phyloP scores from a whole-genome alignment of 2,113 vertebrate genomes.

The Callaeas wilsoni region DNA sequence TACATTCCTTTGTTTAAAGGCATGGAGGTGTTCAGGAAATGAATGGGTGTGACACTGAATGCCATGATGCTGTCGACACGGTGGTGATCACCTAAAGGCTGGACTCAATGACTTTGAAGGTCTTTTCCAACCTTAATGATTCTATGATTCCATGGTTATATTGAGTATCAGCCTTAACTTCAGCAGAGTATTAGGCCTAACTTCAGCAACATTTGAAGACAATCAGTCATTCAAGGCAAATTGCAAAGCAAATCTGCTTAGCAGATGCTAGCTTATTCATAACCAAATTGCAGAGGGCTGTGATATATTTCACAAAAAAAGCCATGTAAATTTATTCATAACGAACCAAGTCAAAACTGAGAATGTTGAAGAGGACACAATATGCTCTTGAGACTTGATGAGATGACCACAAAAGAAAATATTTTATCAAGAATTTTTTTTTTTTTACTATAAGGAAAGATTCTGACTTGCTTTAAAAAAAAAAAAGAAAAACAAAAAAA shows the following conservation, averaged over 20 bases:
- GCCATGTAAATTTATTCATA: background rate
- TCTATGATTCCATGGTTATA: background rate
- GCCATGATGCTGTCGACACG: fast-evolving
- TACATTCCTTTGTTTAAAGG: background rate
- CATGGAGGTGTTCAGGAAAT: background rate
- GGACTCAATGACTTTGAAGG: background rate
- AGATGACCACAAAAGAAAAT: background rate
- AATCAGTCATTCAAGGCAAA: background rate
- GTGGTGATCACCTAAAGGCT: background rate
- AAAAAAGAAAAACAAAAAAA: background rate
- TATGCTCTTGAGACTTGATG: background rate
- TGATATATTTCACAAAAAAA: background rate
- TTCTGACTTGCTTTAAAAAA: background rate
- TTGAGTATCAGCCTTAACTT: background rate
- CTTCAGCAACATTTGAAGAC: background rate
- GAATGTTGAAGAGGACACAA: background rate
- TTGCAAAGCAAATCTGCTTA: background rate
- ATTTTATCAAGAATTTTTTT: background rate
- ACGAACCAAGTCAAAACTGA: background rate
- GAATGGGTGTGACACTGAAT: background rate
- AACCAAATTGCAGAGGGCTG: background rate
- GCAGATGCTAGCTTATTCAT: background rate
- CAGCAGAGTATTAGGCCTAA: background rate
- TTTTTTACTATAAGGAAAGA: background rate
- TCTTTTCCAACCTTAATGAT: background rate